Evolutionary conservation across 2,797 vertebrate species (phyloP).

Genomic region (Hirundo rustica): DNA sequence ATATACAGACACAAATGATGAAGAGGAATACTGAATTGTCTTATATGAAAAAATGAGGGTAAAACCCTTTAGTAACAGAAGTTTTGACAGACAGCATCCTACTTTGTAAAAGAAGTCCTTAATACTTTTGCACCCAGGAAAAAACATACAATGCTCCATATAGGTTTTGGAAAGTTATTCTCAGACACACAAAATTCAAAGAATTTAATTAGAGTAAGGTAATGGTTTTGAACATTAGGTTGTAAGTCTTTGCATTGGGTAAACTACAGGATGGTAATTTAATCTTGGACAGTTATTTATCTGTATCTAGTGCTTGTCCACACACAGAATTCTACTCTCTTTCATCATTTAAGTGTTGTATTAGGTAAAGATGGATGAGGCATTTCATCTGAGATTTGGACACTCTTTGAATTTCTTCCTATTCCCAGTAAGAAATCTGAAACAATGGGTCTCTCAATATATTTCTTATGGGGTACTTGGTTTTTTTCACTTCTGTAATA

Average conservation of each 20-base stretch:
- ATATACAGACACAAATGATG: not conserved
- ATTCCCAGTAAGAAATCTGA: not conserved
- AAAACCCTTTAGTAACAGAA: not conserved
- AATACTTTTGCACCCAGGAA: not conserved
- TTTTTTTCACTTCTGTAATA: not conserved
- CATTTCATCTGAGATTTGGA: not conserved
- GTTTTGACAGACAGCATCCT: not conserved
- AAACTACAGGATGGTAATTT: accelerated
- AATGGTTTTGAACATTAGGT: not conserved
- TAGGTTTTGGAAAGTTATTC: not conserved
- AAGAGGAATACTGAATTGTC: not conserved
- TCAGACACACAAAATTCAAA: not conserved
- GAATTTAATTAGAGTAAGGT: not conserved
- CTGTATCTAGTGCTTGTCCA: not conserved
- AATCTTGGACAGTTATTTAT: not conserved
- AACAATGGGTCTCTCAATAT: not conserved
- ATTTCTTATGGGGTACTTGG: not conserved
- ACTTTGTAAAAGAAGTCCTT: not conserved
- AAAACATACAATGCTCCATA: not conserved
- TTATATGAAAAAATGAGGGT: not conserved
- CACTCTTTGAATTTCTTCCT: not conserved
- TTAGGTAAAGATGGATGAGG: not conserved
- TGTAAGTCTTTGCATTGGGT: not conserved
- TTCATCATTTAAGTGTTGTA: not conserved
- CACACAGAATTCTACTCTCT: not conserved